These are phyloP conservation scores for Tachypleus tridentatus DNA, from an alignment of 1,140 invertebrate species.

Conservation along the genomic window DNA sequence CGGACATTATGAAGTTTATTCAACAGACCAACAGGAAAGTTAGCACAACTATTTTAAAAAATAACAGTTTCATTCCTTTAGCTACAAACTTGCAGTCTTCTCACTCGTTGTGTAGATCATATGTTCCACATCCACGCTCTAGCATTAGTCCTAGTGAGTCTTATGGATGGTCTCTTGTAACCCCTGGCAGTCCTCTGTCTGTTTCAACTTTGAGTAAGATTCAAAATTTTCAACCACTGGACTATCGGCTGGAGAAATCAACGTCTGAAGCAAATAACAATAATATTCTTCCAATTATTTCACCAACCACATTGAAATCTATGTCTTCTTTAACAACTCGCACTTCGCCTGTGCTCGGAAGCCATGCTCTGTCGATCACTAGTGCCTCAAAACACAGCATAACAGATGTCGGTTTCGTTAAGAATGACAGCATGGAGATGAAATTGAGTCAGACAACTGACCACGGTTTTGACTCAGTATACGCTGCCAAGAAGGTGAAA, in stretches of 20 bases:
- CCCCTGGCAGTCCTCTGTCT: conserved; percentile 30
- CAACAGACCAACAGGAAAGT: conserved; percentile 30
- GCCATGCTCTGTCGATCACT: conserved; percentile 28
- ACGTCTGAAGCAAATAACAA: conserved; percentile 45
- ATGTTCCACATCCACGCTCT: background rate
- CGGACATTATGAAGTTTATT: conserved; percentile 46
- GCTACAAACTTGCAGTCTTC: too few relatives aligned
- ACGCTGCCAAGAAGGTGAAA: conserved; percentile 34
- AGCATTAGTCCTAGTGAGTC: conserved; percentile 25
- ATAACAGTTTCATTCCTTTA: conserved; percentile 25
- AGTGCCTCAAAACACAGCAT: conserved; percentile 31
- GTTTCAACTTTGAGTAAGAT: conserved; percentile 68
- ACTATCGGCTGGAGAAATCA: conserved; percentile 51
- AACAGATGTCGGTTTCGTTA: conserved; percentile 23
- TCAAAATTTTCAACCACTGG: conserved; percentile 90
- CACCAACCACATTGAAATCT: conserved; percentile 32
- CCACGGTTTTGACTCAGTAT: conserved; percentile 22
- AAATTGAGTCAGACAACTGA: conserved; percentile 21
- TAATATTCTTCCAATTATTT: conserved; percentile 36
- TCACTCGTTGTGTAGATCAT: too few relatives aligned
- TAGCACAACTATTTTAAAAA: conserved; percentile 26
- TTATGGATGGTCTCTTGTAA: conserved; percentile 18
- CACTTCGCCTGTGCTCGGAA: conserved; percentile 15
- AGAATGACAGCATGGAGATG: conserved; percentile 21
- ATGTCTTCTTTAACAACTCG: conserved; percentile 23